These are phyloP conservation scores for Genyomyrus donnyi DNA, from an alignment of 2,113 vertebrate genomes.

Conservation along the genomic window DNA sequence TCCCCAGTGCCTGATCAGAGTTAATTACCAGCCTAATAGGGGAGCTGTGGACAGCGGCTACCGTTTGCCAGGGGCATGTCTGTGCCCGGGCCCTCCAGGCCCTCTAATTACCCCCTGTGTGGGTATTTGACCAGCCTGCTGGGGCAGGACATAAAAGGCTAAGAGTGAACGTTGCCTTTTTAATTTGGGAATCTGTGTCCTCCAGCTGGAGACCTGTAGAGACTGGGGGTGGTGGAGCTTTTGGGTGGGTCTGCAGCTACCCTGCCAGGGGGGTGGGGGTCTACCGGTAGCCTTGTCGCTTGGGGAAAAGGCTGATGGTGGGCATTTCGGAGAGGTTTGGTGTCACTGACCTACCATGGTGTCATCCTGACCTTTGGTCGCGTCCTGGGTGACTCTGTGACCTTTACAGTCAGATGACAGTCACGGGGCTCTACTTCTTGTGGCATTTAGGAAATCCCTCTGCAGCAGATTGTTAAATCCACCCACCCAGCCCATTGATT, in stretches of 20 bases:
- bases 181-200: neutral
- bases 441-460: neutral
- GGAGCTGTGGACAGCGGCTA: neutral
- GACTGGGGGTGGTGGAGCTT: neutral
- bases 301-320: neutral
- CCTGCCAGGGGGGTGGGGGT: neutral
- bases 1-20: neutral
- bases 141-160: neutral
- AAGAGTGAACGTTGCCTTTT: neutral
- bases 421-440: neutral
- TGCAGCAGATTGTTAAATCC: neutral
- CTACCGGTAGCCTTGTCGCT: neutral
- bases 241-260: neutral
- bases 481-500: neutral
- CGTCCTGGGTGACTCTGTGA: neutral
- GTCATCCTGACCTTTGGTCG: neutral
- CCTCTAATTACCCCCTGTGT: neutral
- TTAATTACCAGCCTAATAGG: neutral
- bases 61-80: neutral
- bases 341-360: neutral
- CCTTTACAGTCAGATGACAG: neutral
- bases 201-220: neutral
- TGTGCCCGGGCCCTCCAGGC: too few relatives aligned
- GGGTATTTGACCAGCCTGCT: neutral
- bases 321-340: neutral